These are phyloP conservation scores for Colletes collaris DNA, from an alignment of 2,888 invertebrate species.

Conservation along the genomic window DNA sequence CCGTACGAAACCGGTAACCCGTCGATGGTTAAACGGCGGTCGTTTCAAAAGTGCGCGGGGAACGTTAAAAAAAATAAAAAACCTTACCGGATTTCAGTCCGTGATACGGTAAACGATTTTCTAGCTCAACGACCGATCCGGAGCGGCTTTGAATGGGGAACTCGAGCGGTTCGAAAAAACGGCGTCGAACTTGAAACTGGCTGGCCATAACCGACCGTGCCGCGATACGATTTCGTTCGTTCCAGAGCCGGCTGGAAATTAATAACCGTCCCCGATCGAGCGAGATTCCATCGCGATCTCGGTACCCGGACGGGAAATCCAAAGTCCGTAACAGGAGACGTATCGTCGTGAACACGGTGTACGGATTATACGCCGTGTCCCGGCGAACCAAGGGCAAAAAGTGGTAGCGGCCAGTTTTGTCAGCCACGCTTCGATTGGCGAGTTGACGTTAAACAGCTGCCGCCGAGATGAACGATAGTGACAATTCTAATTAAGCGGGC, in stretches of 20 bases:
- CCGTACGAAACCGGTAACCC: background rate
- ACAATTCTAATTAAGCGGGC: conserved; percentile 65
- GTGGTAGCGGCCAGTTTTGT: conserved; percentile 61
- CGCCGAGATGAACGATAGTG: conserved; percentile 65
- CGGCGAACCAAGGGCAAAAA: conserved; percentile 42
- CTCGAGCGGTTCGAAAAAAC: background rate
- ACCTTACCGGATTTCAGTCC: conserved; percentile 26
- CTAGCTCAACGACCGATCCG: conserved; percentile 17
- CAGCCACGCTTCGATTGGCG: conserved; percentile 60
- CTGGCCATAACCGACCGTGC: background rate
- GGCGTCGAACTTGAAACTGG: too few species aligned
- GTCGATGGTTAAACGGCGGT: background rate
- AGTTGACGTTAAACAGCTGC: conserved; percentile 57
- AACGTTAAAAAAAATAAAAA: background rate
- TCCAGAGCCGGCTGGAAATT: conserved; percentile 28
- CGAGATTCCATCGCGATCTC: conserved; percentile 32
- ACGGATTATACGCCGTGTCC: conserved; percentile 45
- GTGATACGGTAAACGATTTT: conserved; percentile 28
- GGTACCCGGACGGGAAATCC: conserved; percentile 43
- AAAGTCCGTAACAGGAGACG: conserved; percentile 44
- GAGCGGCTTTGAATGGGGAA: background rate
- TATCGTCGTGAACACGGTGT: conserved; percentile 26
- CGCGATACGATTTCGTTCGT: background rate
- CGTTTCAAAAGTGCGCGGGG: background rate
- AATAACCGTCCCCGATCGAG: conserved; percentile 42